Base-by-base conservation (phyloP, 2,888 invertebrate genomes). In the Eueremaeus valkanovi region DNA sequence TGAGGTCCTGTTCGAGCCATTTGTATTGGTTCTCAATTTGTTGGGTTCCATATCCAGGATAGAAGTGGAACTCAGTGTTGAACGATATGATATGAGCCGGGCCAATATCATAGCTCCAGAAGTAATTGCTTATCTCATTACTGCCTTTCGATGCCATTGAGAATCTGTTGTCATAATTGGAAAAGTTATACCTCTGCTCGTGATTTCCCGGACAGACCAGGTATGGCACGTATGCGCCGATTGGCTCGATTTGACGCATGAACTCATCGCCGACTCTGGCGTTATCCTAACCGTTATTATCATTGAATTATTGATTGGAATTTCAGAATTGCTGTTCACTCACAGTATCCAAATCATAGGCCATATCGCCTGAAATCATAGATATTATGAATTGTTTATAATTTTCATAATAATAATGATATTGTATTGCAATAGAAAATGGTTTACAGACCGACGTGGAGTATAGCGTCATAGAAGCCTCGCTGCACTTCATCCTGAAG, bases 31-130 rank as follows among this genome's bases (percentile, higher is more conserved):
- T 88, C 16, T 89, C 86, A 40, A 93, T 84, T 78, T 90, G 90
- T 81, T 91, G 89, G 40, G 90, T 82, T 0, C 97, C 96, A 24
- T 63, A 76, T 29, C 75, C 5, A 58, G 70, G 85, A 84, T 90
- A 97, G 85, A 95, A 98, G 84, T 97, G 97, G 75, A 91, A 90
- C 85, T 98, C 98, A 0, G 96, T 95, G 78, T 93, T 92, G 80
- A 98, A 88, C 29, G 91, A 90, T 74, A 98, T 88, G 81, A 98
- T 90, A 84, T 95, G 95, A n/a, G 92, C 88, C 0, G 92, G 92
- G 0, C 95, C 95, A 78, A 95, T 83, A 83, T 95, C 88, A 83
- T 93, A 93, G 82, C 93, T 93, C 85, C 90, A 93, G 88, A 88
- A 90, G 27, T 83, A 78, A 33, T 81, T 80, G 24, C 81, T 80